A percentile compares a stretch with the other conserved stretches of the same genome.
phyloP scores from a whole-genome alignment of 2,888 invertebrate genomes.

The Calameuta pallipes region DNA sequence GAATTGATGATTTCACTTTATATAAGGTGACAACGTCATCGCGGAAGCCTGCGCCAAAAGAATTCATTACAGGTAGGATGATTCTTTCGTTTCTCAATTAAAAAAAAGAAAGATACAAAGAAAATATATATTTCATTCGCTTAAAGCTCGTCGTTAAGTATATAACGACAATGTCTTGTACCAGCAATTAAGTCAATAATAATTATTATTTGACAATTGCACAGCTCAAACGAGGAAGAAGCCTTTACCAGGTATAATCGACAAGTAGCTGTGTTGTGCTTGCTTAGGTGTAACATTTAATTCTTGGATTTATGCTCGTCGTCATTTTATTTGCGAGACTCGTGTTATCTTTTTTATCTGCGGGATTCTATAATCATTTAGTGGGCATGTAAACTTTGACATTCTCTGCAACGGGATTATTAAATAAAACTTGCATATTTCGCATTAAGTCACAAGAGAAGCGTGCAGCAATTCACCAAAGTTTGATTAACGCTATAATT shows the following conservation, averaged over 20 bases:
- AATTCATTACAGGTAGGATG: slow-evolving; percentile 78
- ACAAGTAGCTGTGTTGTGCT: slow-evolving; percentile 46
- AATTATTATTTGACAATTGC: slow-evolving; percentile 50
- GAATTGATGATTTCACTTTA: slow-evolving; percentile 92
- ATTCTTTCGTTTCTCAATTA: slow-evolving; percentile 19
- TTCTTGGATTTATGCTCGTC: not conserved
- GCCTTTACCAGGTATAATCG: slow-evolving; percentile 59
- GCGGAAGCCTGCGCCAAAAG: slow-evolving; percentile 80
- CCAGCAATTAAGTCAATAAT: slow-evolving; percentile 15
- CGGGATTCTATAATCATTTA: not conserved
- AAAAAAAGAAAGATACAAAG: not conserved
- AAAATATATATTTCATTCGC: slow-evolving; percentile 4
- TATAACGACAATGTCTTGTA: not conserved
- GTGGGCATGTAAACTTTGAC: not conserved
- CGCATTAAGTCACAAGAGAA: not conserved
- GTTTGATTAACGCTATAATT: not conserved
- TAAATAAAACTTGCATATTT: not conserved
- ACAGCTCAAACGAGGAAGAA: slow-evolving; percentile 65
- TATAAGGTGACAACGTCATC: slow-evolving; percentile 85
- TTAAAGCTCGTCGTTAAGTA: not conserved
- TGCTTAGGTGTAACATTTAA: slow-evolving; percentile 37
- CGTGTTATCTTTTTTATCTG: not conserved
- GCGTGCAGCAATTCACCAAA: not conserved
- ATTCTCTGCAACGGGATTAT: not conserved
- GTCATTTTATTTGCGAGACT: not conserved